Evolutionary conservation across 2,113 vertebrate species (phyloP), one percentile per base, ranked within the genome.

Genomic region (Mormyrus lacerda): DNA sequence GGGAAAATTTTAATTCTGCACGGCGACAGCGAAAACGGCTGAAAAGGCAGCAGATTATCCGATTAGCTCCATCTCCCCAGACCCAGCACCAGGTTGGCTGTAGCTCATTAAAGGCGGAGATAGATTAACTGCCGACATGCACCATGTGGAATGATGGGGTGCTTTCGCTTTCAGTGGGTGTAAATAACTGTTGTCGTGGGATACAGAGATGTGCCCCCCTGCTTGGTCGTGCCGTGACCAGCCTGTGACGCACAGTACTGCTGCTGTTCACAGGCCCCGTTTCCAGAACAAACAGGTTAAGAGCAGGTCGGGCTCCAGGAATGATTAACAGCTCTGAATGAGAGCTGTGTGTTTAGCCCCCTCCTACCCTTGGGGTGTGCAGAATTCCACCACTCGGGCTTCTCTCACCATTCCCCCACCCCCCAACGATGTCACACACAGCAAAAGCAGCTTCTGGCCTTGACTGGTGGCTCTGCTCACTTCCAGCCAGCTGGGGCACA

Each of bases 241-340:
- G 44, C 45, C 48, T 45, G n/a, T 31, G 48, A 53, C 9, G 0
- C 11, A 11, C 85, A 6, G 27, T 17, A 7, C 4, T 55, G 85
- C 11, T 31, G 85, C 85, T 31, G 27, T 86, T 51, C 10, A 35
- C 45, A 86, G 48, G 85, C 47, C 27, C 19, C 13, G n/a, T 53
- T 50, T 51, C 85, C 48, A 86, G 24, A 86, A 24, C 48, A 86
- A 86, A 86, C 85, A 35, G 73, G 73, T 42, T 35, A 47, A 84
- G n/a, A 42, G 15, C 10, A 86, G 85, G 85, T 86, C 27, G 24
- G 85, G 11, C 48, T 13, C 13, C 21, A 27, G 4, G 11, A 51
- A 86, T 86, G 85, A 86, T 86, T 86, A 86, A 86, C 85, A 24
- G 48, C 48, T 53, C 21, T n/a, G 85, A 86, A 53, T 15, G 24